Evolutionary conservation across 92 coral and sea anemone species (phyloP), one percentile per base, ranked within the genome.

Genomic region (Anthopleura xanthogrammica): DNA sequence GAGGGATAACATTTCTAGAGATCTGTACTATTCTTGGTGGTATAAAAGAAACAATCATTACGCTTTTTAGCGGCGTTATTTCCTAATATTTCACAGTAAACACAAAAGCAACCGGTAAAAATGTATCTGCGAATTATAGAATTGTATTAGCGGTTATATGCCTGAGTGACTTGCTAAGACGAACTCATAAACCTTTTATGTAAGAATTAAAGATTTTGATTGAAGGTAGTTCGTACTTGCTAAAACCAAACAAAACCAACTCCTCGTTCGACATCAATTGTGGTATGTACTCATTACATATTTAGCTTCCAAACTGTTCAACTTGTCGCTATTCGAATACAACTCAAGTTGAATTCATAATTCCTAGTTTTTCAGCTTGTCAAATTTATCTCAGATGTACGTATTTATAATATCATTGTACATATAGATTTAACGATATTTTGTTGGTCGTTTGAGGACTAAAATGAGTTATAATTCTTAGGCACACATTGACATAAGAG

Each of bases 401-500:
- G 52, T 50, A 9, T 58, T n/a, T 76, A 48, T 77, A 57, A 54
- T 7, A 14, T 60, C 54, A 58, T 80, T 75, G 57, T 60, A 64
- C 75, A 16, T 65, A 29, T 0, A 16, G 40, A 60, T 41, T 22
- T 64, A 36, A 62, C 5, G 55, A 23, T 64, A 54, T 80, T 80
- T 60, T 2, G 72, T 20, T 41, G 75, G 40, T 19, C 24, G 56
- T 60, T 79, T 79, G 64, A 56, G 23, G 42, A 39, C 2, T 23
- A 19, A 60, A 40, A 20, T 16, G 60, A 41, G 19, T 3, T 24
- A 36, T 65, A 80, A 80, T 60, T 72, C 83, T 23, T 62, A 3
- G 22, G 83, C 64, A 80, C 83, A 80, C 83, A 81, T 68, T 65
- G n/a, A 70, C 77, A 81, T 57, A 68, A 71, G 77, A 17, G 20